Evolutionary conservation across 2,888 invertebrate species (phyloP).

Genomic region (Cosmorhoe ocellata): DNA sequence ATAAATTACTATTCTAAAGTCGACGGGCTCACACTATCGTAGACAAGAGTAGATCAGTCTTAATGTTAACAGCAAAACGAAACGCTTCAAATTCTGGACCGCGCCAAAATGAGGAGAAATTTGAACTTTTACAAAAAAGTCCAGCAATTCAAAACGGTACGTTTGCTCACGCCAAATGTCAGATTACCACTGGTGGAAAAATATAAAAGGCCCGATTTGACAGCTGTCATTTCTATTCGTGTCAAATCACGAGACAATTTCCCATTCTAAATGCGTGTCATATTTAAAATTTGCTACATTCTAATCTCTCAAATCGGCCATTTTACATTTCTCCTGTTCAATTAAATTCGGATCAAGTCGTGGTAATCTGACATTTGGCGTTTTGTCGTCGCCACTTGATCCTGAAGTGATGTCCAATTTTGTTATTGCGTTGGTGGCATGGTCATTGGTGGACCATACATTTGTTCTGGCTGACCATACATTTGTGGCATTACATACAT

Average conservation of each 20-base stretch:
- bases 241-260: too few relatives aligned
- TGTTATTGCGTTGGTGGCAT: conserved; percentile 62
- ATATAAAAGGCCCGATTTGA: conserved; percentile 29
- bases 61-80: conserved; percentile 47
- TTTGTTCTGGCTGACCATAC: conserved; percentile 38
- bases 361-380: conserved; percentile 80
- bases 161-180: conserved; percentile 72
- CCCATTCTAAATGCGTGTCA: conserved; percentile 5
- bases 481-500: conserved; percentile 76
- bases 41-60: conserved; percentile 63
- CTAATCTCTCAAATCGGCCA: conserved; percentile 15
- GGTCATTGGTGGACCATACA: conserved; percentile 49
- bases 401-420: conserved; percentile 67
- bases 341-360: conserved; percentile 64
- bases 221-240: too few relatives aligned
- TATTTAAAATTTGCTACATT: neutral
- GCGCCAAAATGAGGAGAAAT: conserved; percentile 36
- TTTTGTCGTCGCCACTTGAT: conserved; percentile 69
- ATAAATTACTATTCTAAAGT: conserved; percentile 73
- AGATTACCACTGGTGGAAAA: conserved; percentile 62
- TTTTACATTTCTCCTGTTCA: conserved; percentile 32
- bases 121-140: conserved; percentile 44
- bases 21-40: conserved; percentile 78
- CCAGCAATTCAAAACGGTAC: conserved; percentile 68
- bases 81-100: conserved; percentile 62